Percentiles rank a stretch among this genome's conserved stretches.
phyloP scores from a whole-genome alignment of 2,113 vertebrate species.

The Plectropomus leopardus region DNA sequence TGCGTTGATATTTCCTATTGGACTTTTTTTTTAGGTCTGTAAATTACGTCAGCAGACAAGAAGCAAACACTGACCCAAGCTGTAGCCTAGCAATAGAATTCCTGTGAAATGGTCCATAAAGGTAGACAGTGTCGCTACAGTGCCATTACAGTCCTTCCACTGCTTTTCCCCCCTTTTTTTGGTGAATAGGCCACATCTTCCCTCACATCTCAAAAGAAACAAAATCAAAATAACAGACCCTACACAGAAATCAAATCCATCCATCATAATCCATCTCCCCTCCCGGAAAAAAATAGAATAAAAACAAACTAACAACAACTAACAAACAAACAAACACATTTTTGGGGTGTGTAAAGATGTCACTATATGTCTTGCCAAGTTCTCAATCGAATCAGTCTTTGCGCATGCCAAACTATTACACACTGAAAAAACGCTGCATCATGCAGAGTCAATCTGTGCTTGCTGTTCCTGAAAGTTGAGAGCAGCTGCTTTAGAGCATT shows the following conservation, averaged over 20 bases:
- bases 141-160: no score
- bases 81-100: no score
- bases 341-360: background rate
- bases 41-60: no score
- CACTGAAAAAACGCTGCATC: background rate
- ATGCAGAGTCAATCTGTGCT: conserved; percentile 4
- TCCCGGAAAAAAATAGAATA: background rate
- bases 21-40: no score
- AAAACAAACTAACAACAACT: background rate
- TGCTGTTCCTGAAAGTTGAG: conserved; percentile 2
- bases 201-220: background rate
- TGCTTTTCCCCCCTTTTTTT: background rate
- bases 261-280: background rate
- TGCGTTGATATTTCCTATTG: no score
- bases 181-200: background rate
- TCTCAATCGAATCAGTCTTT: background rate
- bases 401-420: background rate
- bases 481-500: conserved; percentile 13
- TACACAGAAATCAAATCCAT: background rate
- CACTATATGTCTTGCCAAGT: background rate
- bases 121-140: no score
- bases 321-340: background rate
- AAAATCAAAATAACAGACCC: background rate
- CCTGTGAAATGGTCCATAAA: no score
- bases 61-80: no score